Percentiles rank a stretch among this genome's conserved stretches.
Evolutionary conservation across 2,797 vertebrate genomes (phyloP).

Genomic region (Ambastaia sidthimunki): DNA sequence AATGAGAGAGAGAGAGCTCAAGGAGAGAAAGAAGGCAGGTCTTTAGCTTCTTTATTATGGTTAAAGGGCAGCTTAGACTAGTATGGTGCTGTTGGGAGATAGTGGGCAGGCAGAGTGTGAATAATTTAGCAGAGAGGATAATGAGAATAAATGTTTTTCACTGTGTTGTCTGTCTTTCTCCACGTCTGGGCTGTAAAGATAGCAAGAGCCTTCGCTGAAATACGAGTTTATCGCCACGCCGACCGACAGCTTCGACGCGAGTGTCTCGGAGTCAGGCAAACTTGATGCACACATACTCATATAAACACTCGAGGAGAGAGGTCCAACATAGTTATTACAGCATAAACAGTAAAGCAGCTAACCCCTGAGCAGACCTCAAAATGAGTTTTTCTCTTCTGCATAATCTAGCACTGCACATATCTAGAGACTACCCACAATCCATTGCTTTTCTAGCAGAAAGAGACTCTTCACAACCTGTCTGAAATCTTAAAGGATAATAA

Average conservation of each 20-base stretch:
- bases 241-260: constrained; percentile 58
- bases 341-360: constrained; percentile 38
- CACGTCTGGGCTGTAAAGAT: constrained; percentile 66
- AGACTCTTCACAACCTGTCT: constrained; percentile 4
- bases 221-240: constrained; percentile 65
- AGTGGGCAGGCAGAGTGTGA: constrained; percentile 59
- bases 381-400: constrained; percentile 45
- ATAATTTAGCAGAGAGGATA: constrained; percentile 67
- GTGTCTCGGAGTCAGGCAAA: constrained; percentile 41
- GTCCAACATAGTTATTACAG: constrained; percentile 47
- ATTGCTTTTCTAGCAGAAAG: constrained; percentile 11
- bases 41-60: constrained; percentile 57
- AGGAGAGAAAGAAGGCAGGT: constrained; percentile 19
- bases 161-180: constrained; percentile 54
- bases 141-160: constrained; percentile 70
- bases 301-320: constrained; percentile 36
- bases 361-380: constrained; percentile 43
- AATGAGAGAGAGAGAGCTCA: constrained; percentile 23
- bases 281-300: constrained; percentile 25
- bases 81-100: constrained; percentile 59
- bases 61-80: constrained; percentile 63
- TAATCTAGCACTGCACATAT: constrained; percentile 45
- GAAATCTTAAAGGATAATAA: constrained; percentile 21
- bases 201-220: constrained; percentile 51
- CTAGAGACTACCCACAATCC: constrained; percentile 44